A percentile compares a stretch with the other conserved stretches of the same genome.
Evolutionary conservation across 2,797 vertebrate genomes (phyloP).

Genomic region (Halcyon chelicuti): DNA sequence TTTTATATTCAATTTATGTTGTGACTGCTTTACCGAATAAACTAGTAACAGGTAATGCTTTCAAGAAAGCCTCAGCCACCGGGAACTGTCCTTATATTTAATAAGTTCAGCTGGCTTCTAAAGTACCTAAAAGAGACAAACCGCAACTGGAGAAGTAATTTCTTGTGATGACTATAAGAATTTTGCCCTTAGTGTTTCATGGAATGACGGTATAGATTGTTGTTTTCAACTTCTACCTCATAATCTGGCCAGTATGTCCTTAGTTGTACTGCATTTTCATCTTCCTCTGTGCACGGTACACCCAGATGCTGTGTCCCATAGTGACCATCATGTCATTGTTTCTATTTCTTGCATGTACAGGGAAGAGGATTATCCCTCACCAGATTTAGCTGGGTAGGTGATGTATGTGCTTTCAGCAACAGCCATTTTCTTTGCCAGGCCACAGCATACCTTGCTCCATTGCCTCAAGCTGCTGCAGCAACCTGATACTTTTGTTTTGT

Average conservation of each 20-base stretch:
- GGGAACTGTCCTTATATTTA: not conserved
- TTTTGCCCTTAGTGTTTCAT: not conserved
- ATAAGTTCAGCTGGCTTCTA: not conserved
- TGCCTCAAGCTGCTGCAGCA: not conserved
- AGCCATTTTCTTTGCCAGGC: slow-evolving; percentile 58
- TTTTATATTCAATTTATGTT: not conserved
- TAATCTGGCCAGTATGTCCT: not conserved
- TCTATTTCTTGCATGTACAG: slow-evolving; percentile 87
- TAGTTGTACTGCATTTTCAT: not conserved
- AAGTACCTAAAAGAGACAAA: not conserved
- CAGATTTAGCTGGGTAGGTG: slow-evolving; percentile 98
- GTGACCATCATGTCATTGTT: slow-evolving; percentile 64
- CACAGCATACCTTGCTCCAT: slow-evolving; percentile 8
- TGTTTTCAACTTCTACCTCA: not conserved
- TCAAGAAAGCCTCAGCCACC: not conserved
- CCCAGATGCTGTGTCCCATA: not conserved
- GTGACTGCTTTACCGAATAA: not conserved
- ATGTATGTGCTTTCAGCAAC: not conserved
- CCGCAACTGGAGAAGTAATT: not conserved
- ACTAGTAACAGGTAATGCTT: not conserved
- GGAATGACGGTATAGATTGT: not conserved
- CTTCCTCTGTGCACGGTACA: not conserved
- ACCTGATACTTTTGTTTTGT: not conserved
- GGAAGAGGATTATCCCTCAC: slow-evolving; percentile 91
- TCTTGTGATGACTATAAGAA: not conserved